Percentiles rank a stretch among this genome's conserved stretches.
These are phyloP conservation scores for Mormyrus hasselquistii DNA, from an alignment of 2,797 vertebrate genomes.

Conservation along the genomic window DNA sequence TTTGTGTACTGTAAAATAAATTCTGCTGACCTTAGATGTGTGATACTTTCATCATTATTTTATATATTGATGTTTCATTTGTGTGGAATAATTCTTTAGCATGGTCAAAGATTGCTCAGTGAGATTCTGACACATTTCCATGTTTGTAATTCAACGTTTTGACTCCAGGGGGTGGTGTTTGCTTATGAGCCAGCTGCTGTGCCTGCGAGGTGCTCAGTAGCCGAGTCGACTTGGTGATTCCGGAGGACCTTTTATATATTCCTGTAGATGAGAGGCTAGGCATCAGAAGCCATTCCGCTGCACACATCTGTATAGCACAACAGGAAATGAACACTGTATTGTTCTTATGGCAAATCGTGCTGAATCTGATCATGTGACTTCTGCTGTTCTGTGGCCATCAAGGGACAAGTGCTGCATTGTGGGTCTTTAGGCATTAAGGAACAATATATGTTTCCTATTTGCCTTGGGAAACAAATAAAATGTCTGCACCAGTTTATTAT, in stretches of 20 bases:
- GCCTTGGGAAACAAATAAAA: constrained; percentile 62
- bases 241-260: constrained; percentile 61
- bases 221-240: constrained; percentile 46
- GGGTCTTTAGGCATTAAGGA: constrained; percentile 73
- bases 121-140: background rate
- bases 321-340: constrained; percentile 70
- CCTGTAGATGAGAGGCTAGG: constrained; percentile 53
- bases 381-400: constrained; percentile 75
- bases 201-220: background rate
- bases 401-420: constrained; percentile 74
- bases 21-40: background rate
- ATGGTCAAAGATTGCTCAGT: background rate
- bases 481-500: constrained; percentile 59
- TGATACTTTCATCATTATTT: background rate
- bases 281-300: constrained; percentile 4
- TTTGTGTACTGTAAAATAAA: background rate
- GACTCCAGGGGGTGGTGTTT: constrained; percentile 63
- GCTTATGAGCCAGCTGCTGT: constrained; percentile 32
- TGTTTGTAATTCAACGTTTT: constrained; percentile 20
- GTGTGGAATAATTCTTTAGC: background rate
- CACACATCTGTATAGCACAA: constrained; percentile 49
- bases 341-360: constrained; percentile 83
- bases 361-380: constrained; percentile 84
- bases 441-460: constrained; percentile 76
- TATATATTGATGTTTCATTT: constrained; percentile 6